Conservation (phyloP, 2,888 invertebrate genomes). For the Xestia ashworthii region DNA sequence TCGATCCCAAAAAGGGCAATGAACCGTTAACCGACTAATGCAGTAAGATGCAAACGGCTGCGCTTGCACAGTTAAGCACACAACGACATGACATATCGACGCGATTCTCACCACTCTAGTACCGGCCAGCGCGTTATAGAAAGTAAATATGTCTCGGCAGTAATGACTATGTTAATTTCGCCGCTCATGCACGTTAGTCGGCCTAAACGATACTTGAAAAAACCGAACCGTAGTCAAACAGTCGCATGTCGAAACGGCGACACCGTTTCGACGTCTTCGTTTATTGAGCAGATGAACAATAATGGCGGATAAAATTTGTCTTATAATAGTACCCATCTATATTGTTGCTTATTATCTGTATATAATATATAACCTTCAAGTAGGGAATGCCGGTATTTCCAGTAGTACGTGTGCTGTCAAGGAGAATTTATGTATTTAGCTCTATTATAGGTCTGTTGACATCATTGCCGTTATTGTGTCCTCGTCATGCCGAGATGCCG, state of each 20-base stretch:
- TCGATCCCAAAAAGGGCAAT: slow-evolving; percentile 79
- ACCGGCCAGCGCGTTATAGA: slow-evolving; percentile 71
- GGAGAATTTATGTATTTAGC: slow-evolving; percentile 63
- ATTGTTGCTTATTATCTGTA: background rate
- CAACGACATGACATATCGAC: slow-evolving; percentile 74
- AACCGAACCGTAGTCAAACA: slow-evolving; percentile 60
- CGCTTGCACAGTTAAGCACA: slow-evolving; percentile 76
- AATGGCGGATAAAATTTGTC: background rate
- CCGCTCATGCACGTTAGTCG: slow-evolving; percentile 64
- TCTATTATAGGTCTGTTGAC: slow-evolving; percentile 65
- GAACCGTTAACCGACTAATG: slow-evolving; percentile 81
- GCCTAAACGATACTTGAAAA: slow-evolving; percentile 67
- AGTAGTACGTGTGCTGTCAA: slow-evolving; percentile 42
- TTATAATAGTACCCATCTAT: background rate
- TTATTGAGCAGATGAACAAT: slow-evolving; percentile 3
- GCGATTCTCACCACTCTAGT: slow-evolving; percentile 69
- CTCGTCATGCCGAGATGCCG: slow-evolving; percentile 32
- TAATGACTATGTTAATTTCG: slow-evolving; percentile 76
- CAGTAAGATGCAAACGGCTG: slow-evolving; percentile 80
- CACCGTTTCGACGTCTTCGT: slow-evolving; percentile 8
- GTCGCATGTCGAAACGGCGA: slow-evolving; percentile 40
- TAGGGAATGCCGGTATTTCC: slow-evolving; percentile 22
- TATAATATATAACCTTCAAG: slow-evolving; percentile 21
- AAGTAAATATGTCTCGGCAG: slow-evolving; percentile 74
- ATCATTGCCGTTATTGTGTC: slow-evolving; percentile 64